A percentile compares a stretch with the other conserved stretches of the same genome.
Evolutionary conservation across 2,797 vertebrate species (phyloP).

Genomic region (Parambassis ranga): DNA sequence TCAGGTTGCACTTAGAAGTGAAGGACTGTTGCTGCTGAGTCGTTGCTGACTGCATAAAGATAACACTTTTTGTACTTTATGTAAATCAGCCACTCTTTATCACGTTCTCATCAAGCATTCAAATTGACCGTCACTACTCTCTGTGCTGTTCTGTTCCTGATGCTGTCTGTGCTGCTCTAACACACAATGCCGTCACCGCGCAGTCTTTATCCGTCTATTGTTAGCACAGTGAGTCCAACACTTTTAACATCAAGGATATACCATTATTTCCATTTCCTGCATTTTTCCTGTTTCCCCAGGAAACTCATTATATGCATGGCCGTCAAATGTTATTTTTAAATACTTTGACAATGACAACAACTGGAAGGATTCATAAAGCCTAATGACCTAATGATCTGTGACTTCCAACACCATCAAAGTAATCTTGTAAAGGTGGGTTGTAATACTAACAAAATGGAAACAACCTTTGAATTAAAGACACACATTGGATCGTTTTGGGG

Average conservation of each 20-base stretch:
- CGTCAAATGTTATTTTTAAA: too few species aligned
- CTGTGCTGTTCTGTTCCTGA: not conserved
- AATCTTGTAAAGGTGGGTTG: too few species aligned
- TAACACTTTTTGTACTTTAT: not conserved
- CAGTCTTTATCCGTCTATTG: not conserved
- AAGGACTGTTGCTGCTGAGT: not conserved
- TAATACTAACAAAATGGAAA: too few species aligned
- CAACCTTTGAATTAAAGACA: too few species aligned
- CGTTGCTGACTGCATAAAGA: not conserved
- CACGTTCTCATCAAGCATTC: slow-evolving; percentile 11
- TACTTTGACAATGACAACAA: too few species aligned
- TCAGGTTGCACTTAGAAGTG: not conserved
- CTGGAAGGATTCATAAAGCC: too few species aligned
- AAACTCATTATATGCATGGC: too few species aligned
- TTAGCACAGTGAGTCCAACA: not conserved
- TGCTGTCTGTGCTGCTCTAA: not conserved
- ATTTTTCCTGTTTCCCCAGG: too few species aligned
- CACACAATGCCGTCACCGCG: not conserved
- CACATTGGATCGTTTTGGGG: too few species aligned
- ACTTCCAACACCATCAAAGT: too few species aligned
- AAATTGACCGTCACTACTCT: not conserved
- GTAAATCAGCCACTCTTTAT: not conserved
- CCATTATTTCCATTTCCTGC: too few species aligned
- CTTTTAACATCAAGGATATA: not conserved
- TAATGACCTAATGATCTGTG: too few species aligned